Evolutionary conservation across 2,797 vertebrate genomes (phyloP), one percentile per base, ranked within the genome.

Genomic region (Schizothorax lantsangensis): DNA sequence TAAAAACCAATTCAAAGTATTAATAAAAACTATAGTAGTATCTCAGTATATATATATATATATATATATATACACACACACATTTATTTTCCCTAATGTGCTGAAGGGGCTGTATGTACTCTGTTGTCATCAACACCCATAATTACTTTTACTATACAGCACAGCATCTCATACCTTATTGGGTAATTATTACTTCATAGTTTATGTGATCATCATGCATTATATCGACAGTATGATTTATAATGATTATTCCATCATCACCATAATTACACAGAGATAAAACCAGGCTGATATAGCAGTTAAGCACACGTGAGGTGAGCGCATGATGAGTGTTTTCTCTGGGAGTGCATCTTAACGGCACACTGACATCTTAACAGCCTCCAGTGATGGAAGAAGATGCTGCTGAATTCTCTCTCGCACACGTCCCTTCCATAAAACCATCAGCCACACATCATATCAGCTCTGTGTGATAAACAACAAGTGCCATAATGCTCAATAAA

Each of bases 401-500:
- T 54, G 36, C 30, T 19, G 68, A 74, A 40, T n/a, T 17, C 73
- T 74, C 26, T 38, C 36, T 84, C 33, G 12, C 17, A 57, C 33
- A 14, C 17, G 23, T 66, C 84, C 57, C 17, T 84, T 88, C 83
- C 47, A 36, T 91, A 87, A 91, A 90, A 88, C 45, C 62, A 81
- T 85, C 89, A 86, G 49, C 68, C 43, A 68, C 21, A 36, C 81
- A 88, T 77, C 73, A 84, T 57, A 85, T 54, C 52, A n/a, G 71
- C 40, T 26, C 5, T 52, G 81, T 52, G 45, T 64, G 66, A 84
- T 74, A 30, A 88, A 90, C 66, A 73, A 68, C 45, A 59, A 73
- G 57, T 21, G 40, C 64, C 79, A 82, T 89, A 85, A 89, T 85
- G 85, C 71, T 72, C 87, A 59, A 88, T 75, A 79, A 88, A 88